These are phyloP conservation scores for Sylvietta virens DNA, from an alignment of 2,113 vertebrate genomes.

Conservation along the genomic window DNA sequence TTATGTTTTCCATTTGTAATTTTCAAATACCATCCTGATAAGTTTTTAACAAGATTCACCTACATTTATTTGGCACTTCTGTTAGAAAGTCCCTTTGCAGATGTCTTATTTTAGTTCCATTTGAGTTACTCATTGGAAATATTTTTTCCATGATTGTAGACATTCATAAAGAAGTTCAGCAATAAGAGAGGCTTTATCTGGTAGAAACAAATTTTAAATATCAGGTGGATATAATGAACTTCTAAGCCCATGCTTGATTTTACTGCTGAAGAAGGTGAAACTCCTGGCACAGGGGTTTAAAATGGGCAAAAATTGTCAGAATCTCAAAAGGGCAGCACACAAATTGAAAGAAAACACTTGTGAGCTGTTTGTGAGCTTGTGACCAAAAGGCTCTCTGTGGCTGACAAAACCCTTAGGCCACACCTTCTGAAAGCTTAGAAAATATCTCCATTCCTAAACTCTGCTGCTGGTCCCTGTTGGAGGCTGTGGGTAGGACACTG, in stretches of 20 bases:
- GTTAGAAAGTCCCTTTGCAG: neutral
- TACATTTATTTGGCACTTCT: neutral
- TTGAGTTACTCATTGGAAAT: neutral
- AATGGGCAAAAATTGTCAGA: neutral
- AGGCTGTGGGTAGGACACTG: neutral
- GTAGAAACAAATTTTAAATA: neutral
- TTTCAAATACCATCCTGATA: neutral
- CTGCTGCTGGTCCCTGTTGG: neutral
- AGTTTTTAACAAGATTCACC: neutral
- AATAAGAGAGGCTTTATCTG: neutral
- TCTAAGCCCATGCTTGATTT: neutral
- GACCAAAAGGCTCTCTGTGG: neutral
- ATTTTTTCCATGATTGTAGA: neutral
- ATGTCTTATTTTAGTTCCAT: neutral
- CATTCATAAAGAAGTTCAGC: neutral
- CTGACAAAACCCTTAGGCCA: neutral
- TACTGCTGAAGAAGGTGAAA: neutral
- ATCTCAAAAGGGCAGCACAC: neutral
- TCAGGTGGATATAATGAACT: neutral
- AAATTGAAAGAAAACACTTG: neutral
- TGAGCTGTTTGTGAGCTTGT: too few relatives aligned
- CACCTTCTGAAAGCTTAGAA: neutral
- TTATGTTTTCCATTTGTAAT: neutral
- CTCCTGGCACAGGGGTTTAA: neutral
- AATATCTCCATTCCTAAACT: fast-evolving